phyloP scores from a whole-genome alignment of 2,797 vertebrate genomes.

The Ptychadena robeensis region DNA sequence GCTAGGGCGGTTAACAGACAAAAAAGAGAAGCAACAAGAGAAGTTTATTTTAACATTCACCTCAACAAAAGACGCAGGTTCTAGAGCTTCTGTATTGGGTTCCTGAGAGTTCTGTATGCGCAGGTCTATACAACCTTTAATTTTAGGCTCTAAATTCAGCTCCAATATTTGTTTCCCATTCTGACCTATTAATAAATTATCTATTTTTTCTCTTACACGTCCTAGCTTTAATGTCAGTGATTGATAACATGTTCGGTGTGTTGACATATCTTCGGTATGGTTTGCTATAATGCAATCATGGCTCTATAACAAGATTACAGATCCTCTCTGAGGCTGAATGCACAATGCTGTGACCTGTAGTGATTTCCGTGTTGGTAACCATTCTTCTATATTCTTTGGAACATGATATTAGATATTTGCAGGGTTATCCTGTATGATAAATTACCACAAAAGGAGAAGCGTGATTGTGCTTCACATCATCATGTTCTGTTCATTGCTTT shows the following conservation, averaged over 20 bases:
- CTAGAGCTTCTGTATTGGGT: too few relatives aligned
- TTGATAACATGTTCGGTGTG: neutral
- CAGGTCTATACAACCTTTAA: too few relatives aligned
- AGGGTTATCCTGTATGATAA: neutral
- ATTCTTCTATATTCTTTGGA: neutral
- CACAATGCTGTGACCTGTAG: neutral
- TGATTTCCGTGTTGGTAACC: neutral
- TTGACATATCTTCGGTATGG: conserved; percentile 8
- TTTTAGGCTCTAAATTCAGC: neutral
- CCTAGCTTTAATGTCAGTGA: neutral
- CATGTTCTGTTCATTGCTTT: neutral
- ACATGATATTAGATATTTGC: neutral
- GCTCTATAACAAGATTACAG: neutral
- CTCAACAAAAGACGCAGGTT: too few relatives aligned
- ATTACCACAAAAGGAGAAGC: neutral
- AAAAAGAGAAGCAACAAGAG: too few relatives aligned
- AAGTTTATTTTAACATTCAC: too few relatives aligned
- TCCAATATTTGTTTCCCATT: neutral
- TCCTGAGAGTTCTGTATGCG: too few relatives aligned
- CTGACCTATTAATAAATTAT: neutral
- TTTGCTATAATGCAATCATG: conserved; percentile 1
- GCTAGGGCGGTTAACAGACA: too few relatives aligned
- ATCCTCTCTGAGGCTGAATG: neutral
- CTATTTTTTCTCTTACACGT: neutral
- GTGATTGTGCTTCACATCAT: neutral